phyloP scores from a whole-genome alignment of 2,113 vertebrate genomes.

The Micromys minutus region DNA sequence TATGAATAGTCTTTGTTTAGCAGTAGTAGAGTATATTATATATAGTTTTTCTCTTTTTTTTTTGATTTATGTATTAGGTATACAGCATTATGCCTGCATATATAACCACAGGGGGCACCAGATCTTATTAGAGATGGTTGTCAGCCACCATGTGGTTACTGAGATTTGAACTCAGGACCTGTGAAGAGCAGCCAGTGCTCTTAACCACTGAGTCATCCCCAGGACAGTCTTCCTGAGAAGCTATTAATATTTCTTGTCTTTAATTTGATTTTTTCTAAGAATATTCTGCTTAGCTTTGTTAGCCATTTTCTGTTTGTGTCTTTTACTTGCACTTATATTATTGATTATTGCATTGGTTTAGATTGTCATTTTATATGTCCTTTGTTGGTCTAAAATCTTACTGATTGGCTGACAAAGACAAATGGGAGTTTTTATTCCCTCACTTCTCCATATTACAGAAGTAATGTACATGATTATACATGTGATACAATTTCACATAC shows the following conservation, averaged over 20 bases:
- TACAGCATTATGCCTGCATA: no score
- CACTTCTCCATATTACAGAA: not conserved
- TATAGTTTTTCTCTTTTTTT: no score
- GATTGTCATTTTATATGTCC: not conserved
- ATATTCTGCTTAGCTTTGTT: not conserved
- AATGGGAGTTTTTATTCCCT: constrained; percentile 14
- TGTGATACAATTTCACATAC: not conserved
- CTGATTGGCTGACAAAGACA: not conserved
- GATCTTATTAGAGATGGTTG: no score
- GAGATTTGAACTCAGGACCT: no score
- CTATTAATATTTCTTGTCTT: not conserved
- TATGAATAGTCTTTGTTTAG: not conserved
- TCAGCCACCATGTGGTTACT: no score
- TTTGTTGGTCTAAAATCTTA: not conserved
- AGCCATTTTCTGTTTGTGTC: not conserved
- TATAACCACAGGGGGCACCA: no score
- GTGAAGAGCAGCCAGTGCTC: no score
- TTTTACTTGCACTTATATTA: not conserved
- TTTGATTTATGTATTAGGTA: no score
- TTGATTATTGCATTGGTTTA: not conserved
- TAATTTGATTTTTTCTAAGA: not conserved
- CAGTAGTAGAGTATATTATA: no score
- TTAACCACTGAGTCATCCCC: no score
- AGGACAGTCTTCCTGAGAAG: not conserved
- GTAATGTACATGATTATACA: not conserved